phyloP scores from a whole-genome alignment of 2,888 invertebrate genomes.

The Stenotaenia linearis region DNA sequence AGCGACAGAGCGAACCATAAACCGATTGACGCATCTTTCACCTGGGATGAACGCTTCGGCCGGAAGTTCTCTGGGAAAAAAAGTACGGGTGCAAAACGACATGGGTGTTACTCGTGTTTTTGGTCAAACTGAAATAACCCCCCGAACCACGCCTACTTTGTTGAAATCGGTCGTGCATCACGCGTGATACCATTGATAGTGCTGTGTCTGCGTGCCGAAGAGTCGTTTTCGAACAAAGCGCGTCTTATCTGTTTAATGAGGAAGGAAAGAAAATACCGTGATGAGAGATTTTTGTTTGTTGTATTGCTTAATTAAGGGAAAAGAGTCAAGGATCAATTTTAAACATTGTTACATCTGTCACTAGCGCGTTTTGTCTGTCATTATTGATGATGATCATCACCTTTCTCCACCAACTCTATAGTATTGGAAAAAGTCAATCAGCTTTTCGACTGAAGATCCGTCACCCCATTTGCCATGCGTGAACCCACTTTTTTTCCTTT shows the following conservation, averaged over 20 bases:
- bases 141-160: constrained; percentile 2
- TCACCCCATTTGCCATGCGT: constrained; percentile 1
- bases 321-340: constrained; percentile 16
- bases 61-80: constrained; percentile 13
- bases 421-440: constrained; percentile 3
- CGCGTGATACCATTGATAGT: not conserved
- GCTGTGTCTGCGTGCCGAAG: not conserved
- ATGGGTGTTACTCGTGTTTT: constrained; percentile 13
- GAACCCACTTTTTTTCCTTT: not conserved
- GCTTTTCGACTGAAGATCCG: not conserved
- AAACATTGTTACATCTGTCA: constrained; percentile 5
- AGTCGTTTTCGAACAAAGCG: constrained; percentile 16
- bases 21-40: constrained; percentile 26
- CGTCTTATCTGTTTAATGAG: constrained; percentile 17
- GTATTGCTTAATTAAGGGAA: constrained; percentile 10
- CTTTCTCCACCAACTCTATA: not conserved
- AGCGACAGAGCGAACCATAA: constrained; percentile 24
- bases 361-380: not conserved
- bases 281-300: not conserved
- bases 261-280: constrained; percentile 18
- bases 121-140: constrained; percentile 11
- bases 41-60: constrained; percentile 15
- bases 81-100: not conserved
- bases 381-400: not conserved
- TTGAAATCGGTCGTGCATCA: not conserved